Evolutionary conservation across 2,888 invertebrate genomes (phyloP).

Genomic region (Glyphotaelius pellucidus): DNA sequence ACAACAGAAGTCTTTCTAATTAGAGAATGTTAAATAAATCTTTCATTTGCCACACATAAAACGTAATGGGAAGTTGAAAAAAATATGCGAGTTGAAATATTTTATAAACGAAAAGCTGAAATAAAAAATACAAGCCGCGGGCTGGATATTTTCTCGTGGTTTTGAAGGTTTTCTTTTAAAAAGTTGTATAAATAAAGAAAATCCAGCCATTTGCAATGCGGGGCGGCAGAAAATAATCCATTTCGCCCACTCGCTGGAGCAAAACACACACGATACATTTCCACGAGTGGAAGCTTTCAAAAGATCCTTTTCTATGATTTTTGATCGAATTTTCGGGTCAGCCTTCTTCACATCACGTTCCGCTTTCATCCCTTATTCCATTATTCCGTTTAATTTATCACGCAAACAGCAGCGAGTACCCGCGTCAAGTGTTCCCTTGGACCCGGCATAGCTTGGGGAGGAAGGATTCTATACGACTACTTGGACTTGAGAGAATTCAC

Average conservation of each 20-base stretch:
- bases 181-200: background rate
- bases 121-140: background rate
- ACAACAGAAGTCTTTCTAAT: background rate
- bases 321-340: slow-evolving; percentile 42
- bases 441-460: background rate
- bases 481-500: background rate
- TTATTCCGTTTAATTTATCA: slow-evolving; percentile 48
- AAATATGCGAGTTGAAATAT: background rate
- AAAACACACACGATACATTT: slow-evolving; percentile 6
- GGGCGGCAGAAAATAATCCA: background rate
- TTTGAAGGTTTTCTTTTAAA: background rate
- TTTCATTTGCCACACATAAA: background rate
- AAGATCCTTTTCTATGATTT: slow-evolving; percentile 40
- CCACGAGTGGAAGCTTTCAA: background rate
- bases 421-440: slow-evolving; percentile 33
- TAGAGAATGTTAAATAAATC: background rate
- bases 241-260: background rate
- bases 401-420: slow-evolving; percentile 20
- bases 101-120: background rate
- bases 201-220: background rate
- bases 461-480: background rate
- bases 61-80: background rate
- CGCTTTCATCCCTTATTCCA: slow-evolving; percentile 40
- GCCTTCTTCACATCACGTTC: slow-evolving; percentile 45
- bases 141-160: background rate